phyloP scores from a whole-genome alignment of 2,113 vertebrate genomes.

The Indicator indicator region DNA sequence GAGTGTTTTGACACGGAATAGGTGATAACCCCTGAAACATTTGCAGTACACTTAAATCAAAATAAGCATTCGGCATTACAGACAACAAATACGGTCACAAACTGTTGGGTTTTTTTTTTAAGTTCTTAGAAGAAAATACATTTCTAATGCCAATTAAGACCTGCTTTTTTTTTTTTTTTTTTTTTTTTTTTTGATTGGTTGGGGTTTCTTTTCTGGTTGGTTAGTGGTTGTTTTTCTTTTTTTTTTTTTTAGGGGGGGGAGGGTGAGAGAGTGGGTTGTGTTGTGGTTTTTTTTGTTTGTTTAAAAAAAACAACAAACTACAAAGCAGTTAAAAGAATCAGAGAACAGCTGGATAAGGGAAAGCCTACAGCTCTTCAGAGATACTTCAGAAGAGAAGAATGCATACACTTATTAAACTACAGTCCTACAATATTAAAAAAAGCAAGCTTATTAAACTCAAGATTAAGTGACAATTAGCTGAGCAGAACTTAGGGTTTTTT shows the following conservation, averaged over 20 bases:
- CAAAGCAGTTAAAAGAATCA: neutral
- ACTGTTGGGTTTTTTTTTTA: neutral
- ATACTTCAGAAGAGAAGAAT: neutral
- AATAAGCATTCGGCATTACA: neutral
- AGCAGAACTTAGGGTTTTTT: neutral
- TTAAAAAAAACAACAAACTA: neutral
- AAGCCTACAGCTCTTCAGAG: rapidly evolving
- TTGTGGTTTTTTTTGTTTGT: neutral
- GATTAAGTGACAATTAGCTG: neutral
- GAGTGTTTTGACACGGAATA: neutral
- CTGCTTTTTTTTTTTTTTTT: too few species aligned
- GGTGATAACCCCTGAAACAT: neutral
- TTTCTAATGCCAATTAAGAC: neutral
- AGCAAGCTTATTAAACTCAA: neutral
- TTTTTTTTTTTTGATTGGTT: too few species aligned
- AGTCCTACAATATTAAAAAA: neutral
- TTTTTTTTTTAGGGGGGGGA: too few species aligned
- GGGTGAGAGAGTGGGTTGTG: too few species aligned
- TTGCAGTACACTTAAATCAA: neutral
- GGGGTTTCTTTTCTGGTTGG: neutral
- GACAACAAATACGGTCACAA: neutral
- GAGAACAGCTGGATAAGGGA: neutral
- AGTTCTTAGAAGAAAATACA: neutral
- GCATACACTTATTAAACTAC: neutral
- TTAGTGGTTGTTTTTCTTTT: too few species aligned